Conservation (phyloP, 1,140 invertebrate genomes). For the Caenorhabditis latens region DNA sequence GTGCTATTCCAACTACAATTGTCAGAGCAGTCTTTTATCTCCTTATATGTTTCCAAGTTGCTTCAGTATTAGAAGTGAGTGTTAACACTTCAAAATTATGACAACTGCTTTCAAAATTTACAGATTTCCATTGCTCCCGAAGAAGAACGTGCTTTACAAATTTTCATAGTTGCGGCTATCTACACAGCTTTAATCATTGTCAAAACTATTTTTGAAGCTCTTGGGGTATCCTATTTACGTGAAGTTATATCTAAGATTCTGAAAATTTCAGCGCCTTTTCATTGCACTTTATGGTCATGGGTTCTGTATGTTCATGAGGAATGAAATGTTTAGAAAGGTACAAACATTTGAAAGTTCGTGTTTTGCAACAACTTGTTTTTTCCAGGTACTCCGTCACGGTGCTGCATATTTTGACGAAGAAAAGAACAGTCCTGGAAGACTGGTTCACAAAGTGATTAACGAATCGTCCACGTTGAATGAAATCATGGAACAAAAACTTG, state of each 20-base stretch:
- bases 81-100: neutral
- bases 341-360: neutral
- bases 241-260: neutral
- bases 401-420: slow-evolving; percentile 77
- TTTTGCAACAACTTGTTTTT: neutral
- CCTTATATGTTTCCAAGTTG: slow-evolving; percentile 59
- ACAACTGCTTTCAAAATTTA: neutral
- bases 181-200: slow-evolving; percentile 61
- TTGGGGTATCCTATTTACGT: slow-evolving; percentile 16
- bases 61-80: slow-evolving; percentile 56
- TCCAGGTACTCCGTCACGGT: slow-evolving; percentile 72
- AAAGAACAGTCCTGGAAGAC: slow-evolving; percentile 71
- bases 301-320: slow-evolving; percentile 71
- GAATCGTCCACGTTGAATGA: slow-evolving; percentile 75
- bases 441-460: slow-evolving; percentile 73
- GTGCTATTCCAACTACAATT: slow-evolving; percentile 55
- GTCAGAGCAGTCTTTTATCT: slow-evolving; percentile 59
- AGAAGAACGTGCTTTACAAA: slow-evolving; percentile 37
- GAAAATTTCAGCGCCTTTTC: slow-evolving; percentile 67
- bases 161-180: slow-evolving; percentile 54
- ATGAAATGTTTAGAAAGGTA: slow-evolving; percentile 72
- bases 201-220: slow-evolving; percentile 60
- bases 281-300: slow-evolving; percentile 75
- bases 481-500: slow-evolving; percentile 70
- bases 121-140: slow-evolving; percentile 58